These are phyloP conservation scores for Eulemur albifrons DNA, from an alignment of 2,797 vertebrate species.

Conservation along the genomic window DNA sequence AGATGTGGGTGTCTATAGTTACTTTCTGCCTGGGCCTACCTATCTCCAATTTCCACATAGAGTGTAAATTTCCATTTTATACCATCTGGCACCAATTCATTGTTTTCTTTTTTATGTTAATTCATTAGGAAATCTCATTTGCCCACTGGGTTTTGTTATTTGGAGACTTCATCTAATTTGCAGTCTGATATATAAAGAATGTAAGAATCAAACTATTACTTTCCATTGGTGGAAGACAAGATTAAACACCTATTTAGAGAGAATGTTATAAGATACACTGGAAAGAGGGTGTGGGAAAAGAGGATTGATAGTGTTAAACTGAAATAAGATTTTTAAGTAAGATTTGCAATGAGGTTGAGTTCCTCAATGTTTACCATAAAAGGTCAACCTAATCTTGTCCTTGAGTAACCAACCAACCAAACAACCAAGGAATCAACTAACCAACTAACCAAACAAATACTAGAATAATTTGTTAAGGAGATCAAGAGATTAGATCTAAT, in stretches of 20 bases:
- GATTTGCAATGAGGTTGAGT: background rate
- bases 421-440: background rate
- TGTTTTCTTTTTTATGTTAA: background rate
- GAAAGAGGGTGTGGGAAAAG: background rate
- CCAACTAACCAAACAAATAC: background rate
- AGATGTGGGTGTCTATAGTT: background rate
- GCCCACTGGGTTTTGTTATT: background rate
- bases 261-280: background rate
- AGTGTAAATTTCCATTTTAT: background rate
- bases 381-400: background rate
- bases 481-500: background rate
- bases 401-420: background rate
- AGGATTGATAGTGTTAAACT: background rate
- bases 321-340: slow-evolving; percentile 32
- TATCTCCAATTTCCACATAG: background rate
- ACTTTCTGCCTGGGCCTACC: background rate
- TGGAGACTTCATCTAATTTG: background rate
- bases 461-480: background rate
- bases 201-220: background rate
- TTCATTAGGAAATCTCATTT: slow-evolving; percentile 6
- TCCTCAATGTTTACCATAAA: background rate
- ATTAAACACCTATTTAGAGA: background rate
- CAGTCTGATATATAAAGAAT: background rate
- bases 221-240: background rate
- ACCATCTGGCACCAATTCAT: background rate